Conservation (phyloP, 2,113 vertebrate species). For the Cygnus atratus region DNA sequence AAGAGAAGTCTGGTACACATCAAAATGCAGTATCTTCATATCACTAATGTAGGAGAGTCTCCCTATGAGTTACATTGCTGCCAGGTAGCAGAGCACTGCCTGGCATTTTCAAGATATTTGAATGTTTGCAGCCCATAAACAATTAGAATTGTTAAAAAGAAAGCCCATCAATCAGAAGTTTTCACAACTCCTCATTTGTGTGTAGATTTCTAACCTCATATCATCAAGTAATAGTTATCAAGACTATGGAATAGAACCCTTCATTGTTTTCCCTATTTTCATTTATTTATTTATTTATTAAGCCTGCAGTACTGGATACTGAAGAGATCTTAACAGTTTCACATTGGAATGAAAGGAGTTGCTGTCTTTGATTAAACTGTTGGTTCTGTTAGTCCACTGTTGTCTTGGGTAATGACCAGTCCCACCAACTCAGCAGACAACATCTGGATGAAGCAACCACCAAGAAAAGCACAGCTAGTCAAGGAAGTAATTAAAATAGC, state of each 20-base stretch:
- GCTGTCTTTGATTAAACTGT: neutral
- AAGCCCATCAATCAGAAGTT: neutral
- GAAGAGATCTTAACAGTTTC: neutral
- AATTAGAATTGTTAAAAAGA: neutral
- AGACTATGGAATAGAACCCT: neutral
- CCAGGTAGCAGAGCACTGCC: neutral
- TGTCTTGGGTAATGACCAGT: neutral
- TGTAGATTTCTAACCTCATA: neutral
- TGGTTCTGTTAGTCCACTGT: neutral
- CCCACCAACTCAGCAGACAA: neutral
- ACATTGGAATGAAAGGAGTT: neutral
- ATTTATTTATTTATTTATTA: neutral
- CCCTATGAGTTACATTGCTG: neutral
- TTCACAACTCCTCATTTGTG: slow-evolving; percentile 3
- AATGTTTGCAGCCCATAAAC: neutral
- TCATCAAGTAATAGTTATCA: neutral
- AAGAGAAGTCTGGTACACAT: neutral
- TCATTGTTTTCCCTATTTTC: neutral
- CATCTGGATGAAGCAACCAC: neutral
- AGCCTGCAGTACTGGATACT: neutral
- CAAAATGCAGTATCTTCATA: neutral
- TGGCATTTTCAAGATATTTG: neutral
- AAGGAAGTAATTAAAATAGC: neutral
- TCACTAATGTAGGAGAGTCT: neutral
- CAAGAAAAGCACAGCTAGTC: neutral